Evolutionary conservation across 2,113 vertebrate genomes (phyloP).

Genomic region (Melanocharis versteri): DNA sequence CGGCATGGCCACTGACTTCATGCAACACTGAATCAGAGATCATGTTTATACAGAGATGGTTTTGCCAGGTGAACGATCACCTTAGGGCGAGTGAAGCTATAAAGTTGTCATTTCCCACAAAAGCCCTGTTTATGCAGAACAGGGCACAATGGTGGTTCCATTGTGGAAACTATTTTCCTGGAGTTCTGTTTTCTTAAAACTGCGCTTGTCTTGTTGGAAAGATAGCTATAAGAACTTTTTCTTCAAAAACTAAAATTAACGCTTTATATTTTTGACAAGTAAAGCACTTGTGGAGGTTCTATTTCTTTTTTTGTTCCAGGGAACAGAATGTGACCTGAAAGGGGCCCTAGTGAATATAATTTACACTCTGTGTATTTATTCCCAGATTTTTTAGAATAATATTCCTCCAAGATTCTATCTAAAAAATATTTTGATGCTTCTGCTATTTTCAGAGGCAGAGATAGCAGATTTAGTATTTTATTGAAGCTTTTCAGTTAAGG

Average conservation of each 20-base stretch:
- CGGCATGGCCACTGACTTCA: neutral
- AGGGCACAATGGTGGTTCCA: neutral
- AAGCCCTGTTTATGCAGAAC: neutral
- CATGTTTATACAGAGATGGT: neutral
- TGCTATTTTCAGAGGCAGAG: neutral
- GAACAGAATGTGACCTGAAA: neutral
- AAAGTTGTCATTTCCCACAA: neutral
- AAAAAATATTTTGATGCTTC: neutral
- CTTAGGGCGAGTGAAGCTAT: neutral
- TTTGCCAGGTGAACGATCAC: neutral
- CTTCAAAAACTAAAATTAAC: neutral
- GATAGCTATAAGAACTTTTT: neutral
- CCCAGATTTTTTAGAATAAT: neutral
- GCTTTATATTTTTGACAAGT: neutral
- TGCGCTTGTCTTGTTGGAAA: neutral
- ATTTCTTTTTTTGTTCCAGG: neutral
- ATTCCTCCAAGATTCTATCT: neutral
- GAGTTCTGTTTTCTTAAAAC: neutral
- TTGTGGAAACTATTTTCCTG: neutral
- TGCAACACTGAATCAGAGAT: neutral
- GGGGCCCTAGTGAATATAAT: neutral
- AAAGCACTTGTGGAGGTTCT: neutral
- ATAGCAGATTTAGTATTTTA: neutral
- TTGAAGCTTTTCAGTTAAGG: neutral
- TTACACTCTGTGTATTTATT: neutral